Base-by-base conservation (phyloP, 1,140 invertebrate genomes). In the Vanessa tameamea region DNA sequence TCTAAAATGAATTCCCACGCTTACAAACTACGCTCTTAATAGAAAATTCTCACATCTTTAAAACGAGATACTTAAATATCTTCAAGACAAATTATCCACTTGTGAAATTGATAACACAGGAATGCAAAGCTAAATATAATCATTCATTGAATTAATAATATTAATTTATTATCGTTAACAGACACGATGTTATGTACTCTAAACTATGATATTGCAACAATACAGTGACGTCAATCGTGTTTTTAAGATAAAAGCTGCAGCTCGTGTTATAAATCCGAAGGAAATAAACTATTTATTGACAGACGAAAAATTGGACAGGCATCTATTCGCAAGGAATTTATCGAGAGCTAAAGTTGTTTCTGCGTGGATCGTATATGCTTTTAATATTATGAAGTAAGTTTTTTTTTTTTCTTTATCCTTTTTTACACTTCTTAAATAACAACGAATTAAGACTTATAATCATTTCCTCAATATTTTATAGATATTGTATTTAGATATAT, bases 181-280 rank as follows among this genome's bases (percentile, higher is more conserved):
- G 37, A 43, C 26, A 31, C 26, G 6, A 9, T 43, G 9, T 43
- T 43, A 8, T 0, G 37, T 43, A 9, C 37, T 43, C 37, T 20
- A 37, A 4, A 5, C 7, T 37, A 7, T 37, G 31, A 0, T 37
- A 37, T 3, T 50, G 48, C 15, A 50, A 12, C 11, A 50, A 15
- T 50, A 9, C 11, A 50, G 15, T 50, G 31, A 3, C 11, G 6
- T 50, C 5, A 50, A 51, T 51, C n/a, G 0, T 70, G 69, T 73
- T 55, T 79, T 78, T 37, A 66, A 92, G 90, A 50, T 97, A 81
- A 94, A 95, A 84, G 93, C 98, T 20, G 96, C 96, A 55, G 93
- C 98, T 37, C 94, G 97, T 71, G 98, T 98, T 1, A 94, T 99
- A 57, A 99, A 99, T 93, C 98, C 98, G 1, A 97, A 96, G 88